Evolutionary conservation across 2,888 invertebrate genomes (phyloP).

Genomic region (Philonicus albiceps): DNA sequence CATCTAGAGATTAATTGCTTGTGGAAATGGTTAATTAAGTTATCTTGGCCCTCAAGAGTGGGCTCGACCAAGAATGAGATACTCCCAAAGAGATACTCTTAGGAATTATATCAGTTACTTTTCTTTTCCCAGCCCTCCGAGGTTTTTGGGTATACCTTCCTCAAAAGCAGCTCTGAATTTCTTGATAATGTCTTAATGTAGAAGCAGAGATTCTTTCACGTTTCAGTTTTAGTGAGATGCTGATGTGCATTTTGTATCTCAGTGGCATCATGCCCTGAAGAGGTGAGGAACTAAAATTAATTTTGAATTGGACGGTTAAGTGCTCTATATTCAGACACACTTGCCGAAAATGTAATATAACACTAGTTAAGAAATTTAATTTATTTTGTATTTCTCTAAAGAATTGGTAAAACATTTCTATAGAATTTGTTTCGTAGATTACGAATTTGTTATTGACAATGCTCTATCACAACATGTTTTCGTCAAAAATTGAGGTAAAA

Average conservation of each 20-base stretch:
- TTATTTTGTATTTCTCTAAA: no score
- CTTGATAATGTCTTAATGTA: background rate
- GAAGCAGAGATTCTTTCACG: background rate
- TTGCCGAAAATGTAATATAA: no score
- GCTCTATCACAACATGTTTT: no score
- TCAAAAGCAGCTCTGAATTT: background rate
- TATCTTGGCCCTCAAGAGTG: conserved; percentile 27
- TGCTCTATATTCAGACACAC: background rate
- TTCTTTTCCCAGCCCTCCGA: background rate
- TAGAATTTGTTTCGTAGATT: no score
- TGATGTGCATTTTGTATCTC: background rate
- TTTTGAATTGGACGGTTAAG: background rate
- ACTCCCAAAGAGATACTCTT: background rate
- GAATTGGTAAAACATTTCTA: no score
- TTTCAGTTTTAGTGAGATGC: background rate
- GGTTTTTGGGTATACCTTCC: background rate
- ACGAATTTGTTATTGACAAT: no score
- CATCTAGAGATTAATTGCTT: conserved; percentile 47
- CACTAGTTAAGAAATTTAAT: no score
- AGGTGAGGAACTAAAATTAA: background rate
- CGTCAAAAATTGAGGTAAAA: no score
- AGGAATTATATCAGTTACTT: background rate
- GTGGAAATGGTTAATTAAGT: conserved; percentile 48
- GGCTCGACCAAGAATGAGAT: background rate
- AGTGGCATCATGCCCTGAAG: background rate